Conservation (phyloP, 2,797 vertebrate species). For the Sitta carolinensis region DNA sequence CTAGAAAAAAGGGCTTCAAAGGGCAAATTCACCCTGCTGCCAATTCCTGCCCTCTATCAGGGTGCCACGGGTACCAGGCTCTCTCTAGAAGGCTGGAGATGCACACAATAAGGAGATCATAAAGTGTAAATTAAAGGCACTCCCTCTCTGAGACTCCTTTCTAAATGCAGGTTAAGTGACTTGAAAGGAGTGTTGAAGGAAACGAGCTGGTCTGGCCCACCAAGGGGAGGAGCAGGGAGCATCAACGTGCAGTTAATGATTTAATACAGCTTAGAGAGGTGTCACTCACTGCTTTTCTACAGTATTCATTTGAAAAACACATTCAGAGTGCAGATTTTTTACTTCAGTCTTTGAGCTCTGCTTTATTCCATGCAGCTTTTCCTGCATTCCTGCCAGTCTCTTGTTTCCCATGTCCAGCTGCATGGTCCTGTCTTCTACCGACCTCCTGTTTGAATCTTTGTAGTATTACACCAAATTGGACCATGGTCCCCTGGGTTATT, state of each 20-base stretch:
- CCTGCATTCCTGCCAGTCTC: neutral
- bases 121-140: neutral
- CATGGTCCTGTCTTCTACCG: neutral
- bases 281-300: neutral
- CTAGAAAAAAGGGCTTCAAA: neutral
- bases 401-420: neutral
- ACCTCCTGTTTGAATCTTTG: neutral
- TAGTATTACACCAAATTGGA: neutral
- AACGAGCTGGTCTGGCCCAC: neutral
- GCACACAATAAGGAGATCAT: neutral
- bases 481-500: fast-evolving
- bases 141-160: neutral
- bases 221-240: neutral
- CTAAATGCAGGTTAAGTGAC: constrained; percentile 24
- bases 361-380: no score
- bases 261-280: neutral
- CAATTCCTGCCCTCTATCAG: neutral
- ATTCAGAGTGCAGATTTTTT: neutral
- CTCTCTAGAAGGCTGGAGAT: neutral
- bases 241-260: neutral
- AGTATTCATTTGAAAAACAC: neutral
- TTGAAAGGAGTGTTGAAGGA: neutral
- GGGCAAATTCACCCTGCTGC: neutral
- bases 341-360: neutral
- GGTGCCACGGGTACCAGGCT: neutral